phyloP scores from a whole-genome alignment of 37 sponge, comb jelly and placozoan species.

The Crambe crambe region DNA sequence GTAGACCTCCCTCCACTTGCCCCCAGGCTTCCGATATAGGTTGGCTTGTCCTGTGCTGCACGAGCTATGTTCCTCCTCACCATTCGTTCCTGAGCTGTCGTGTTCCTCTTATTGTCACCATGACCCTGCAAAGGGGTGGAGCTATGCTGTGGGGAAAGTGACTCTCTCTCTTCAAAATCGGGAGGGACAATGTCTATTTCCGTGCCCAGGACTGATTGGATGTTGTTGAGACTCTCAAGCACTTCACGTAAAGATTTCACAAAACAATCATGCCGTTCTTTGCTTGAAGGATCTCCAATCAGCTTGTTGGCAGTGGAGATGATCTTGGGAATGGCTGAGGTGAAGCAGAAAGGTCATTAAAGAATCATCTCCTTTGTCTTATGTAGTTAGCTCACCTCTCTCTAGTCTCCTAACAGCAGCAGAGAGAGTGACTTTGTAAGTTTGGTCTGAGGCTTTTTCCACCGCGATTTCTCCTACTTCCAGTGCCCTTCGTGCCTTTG shows the following conservation, averaged over 20 bases:
- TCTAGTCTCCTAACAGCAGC: slow-evolving; percentile 54
- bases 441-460: slow-evolving; percentile 28
- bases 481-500: slow-evolving; percentile 51
- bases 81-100: slow-evolving; percentile 17
- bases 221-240: slow-evolving; percentile 33
- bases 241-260: slow-evolving; percentile 20
- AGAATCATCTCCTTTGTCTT: no score
- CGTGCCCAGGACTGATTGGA: slow-evolving; percentile 12
- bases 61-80: slow-evolving; percentile 7
- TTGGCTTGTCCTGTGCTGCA: no score
- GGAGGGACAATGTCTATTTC: neutral
- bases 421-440: slow-evolving; percentile 36
- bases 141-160: neutral
- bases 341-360: no score
- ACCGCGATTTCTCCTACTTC: slow-evolving; percentile 56
- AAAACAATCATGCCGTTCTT: neutral
- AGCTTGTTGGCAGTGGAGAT: slow-evolving; percentile 7
- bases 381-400: slow-evolving; percentile 27
- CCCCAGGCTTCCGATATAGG: neutral
- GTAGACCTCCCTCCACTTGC: no score
- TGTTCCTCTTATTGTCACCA: neutral
- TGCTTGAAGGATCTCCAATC: slow-evolving; percentile 13
- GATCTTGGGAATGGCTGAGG: slow-evolving; percentile 44
- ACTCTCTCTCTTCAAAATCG: neutral
- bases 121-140: neutral